These are phyloP conservation scores for Murina feae DNA, from an alignment of 2,113 vertebrate genomes.

Conservation along the genomic window DNA sequence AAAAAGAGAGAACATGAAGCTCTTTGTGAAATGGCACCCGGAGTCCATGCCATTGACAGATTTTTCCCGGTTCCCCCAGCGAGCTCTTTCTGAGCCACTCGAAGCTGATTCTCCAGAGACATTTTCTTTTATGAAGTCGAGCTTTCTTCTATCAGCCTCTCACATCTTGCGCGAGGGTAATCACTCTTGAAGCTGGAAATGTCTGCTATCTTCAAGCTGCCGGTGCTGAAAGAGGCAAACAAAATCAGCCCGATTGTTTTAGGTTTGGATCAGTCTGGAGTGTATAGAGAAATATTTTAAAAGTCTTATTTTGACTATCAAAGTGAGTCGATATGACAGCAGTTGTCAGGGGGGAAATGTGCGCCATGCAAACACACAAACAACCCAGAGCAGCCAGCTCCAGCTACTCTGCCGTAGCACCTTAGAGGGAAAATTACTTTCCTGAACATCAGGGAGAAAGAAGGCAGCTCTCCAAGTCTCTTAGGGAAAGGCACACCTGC, in stretches of 20 bases:
- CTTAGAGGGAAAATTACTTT: slow-evolving; percentile 47
- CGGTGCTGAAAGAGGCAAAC: slow-evolving; percentile 61
- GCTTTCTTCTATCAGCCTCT: slow-evolving; percentile 56
- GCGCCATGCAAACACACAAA: slow-evolving; percentile 53
- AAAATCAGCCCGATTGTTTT: slow-evolving; percentile 70
- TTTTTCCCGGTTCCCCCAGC: background rate
- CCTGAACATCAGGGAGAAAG: background rate
- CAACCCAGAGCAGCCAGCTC: slow-evolving; percentile 51
- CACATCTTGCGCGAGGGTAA: slow-evolving; percentile 48
- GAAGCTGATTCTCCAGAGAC: slow-evolving; percentile 3
- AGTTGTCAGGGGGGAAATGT: slow-evolving; percentile 51
- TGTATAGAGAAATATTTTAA: slow-evolving; percentile 59
- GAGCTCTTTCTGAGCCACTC: slow-evolving; percentile 37
- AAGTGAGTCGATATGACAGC: slow-evolving; percentile 68
- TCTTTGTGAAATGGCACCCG: slow-evolving; percentile 32
- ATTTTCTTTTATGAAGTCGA: slow-evolving; percentile 69
- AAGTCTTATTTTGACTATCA: slow-evolving; percentile 76
- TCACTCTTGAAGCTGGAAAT: slow-evolving; percentile 48
- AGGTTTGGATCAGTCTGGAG: slow-evolving; percentile 72
- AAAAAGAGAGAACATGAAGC: background rate
- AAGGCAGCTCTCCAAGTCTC: background rate
- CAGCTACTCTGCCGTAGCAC: background rate
- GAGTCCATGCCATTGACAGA: background rate
- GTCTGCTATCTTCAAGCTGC: slow-evolving; percentile 42
- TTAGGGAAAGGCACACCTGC: slow-evolving; percentile 4